phyloP scores from a whole-genome alignment of 1,140 invertebrate species.

The Asbolus verrucosus region DNA sequence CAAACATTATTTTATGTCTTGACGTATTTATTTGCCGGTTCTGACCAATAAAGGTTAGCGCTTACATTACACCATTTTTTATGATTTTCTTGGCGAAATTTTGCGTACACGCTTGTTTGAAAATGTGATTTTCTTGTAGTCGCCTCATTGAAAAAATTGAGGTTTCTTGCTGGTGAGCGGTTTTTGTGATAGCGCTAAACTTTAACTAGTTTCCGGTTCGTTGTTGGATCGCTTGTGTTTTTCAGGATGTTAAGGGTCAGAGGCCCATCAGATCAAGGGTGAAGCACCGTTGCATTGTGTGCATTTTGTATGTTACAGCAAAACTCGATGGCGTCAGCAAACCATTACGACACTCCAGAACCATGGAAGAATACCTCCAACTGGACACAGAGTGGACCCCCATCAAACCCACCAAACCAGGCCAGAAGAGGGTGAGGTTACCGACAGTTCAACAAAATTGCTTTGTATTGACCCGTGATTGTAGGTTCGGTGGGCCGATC shows the following conservation, averaged over 20 bases:
- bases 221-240: neutral
- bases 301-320: conserved; percentile 74
- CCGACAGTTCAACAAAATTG: neutral
- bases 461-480: conserved; percentile 48
- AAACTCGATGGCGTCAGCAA: conserved; percentile 86
- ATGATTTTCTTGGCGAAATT: neutral
- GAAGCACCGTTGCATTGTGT: conserved; percentile 17
- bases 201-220: too few species aligned
- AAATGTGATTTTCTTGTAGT: too few species aligned
- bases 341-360: conserved; percentile 69
- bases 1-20: conserved; percentile 31
- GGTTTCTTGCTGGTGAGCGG: neutral
- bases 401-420: conserved; percentile 73
- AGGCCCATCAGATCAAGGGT: neutral
- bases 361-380: conserved; percentile 93
- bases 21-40: conserved; percentile 8
- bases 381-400: conserved; percentile 81
- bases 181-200: neutral
- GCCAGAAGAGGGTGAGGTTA: conserved; percentile 87
- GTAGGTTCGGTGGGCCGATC: conserved; percentile 97
- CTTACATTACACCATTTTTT: neutral
- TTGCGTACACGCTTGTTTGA: too few species aligned
- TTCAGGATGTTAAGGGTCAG: conserved; percentile 5
- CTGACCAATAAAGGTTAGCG: too few species aligned
- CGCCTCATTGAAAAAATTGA: neutral